A percentile compares a stretch with the other conserved stretches of the same genome.
Conservation (phyloP, 2,888 invertebrate genomes). For the Drosophila acutilabella region DNA sequence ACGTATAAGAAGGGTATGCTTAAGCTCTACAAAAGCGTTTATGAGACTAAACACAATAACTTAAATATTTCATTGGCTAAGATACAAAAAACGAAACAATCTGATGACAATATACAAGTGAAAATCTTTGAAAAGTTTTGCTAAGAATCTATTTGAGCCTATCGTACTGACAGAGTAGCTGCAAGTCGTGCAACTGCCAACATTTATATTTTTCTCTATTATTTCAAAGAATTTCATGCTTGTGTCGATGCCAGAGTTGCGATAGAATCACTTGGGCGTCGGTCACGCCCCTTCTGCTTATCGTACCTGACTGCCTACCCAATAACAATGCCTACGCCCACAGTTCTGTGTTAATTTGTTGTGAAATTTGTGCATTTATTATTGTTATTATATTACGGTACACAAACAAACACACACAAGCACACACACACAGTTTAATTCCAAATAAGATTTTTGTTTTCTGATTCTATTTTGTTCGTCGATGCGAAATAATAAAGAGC, state of each 20-base stretch:
- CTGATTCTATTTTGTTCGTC: constrained; percentile 6
- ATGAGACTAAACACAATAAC: too few species aligned
- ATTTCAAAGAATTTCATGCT: constrained; percentile 35
- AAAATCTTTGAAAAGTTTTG: too few species aligned
- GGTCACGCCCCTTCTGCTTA: constrained; percentile 41
- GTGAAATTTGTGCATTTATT: constrained; percentile 64
- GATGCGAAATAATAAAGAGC: background rate
- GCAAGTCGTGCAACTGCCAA: background rate
- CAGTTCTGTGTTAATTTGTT: constrained; percentile 62
- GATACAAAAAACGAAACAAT: too few species aligned
- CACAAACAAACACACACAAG: background rate
- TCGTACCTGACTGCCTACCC: constrained; percentile 11
- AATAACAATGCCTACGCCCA: constrained; percentile 34
- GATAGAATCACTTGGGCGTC: constrained; percentile 37
- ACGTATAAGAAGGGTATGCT: too few species aligned
- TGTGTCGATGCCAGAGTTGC: constrained; percentile 49
- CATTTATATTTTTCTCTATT: constrained; percentile 14
- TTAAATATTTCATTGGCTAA: too few species aligned
- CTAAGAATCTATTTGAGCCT: too few species aligned
- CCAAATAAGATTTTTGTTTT: constrained; percentile 15
- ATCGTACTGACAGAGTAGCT: background rate
- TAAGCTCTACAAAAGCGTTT: too few species aligned
- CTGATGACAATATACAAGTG: too few species aligned
- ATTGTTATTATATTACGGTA: constrained; percentile 31
- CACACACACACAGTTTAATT: constrained; percentile 4